Conservation (phyloP, 2,888 invertebrate genomes). For the Trichopria drosophilae region DNA sequence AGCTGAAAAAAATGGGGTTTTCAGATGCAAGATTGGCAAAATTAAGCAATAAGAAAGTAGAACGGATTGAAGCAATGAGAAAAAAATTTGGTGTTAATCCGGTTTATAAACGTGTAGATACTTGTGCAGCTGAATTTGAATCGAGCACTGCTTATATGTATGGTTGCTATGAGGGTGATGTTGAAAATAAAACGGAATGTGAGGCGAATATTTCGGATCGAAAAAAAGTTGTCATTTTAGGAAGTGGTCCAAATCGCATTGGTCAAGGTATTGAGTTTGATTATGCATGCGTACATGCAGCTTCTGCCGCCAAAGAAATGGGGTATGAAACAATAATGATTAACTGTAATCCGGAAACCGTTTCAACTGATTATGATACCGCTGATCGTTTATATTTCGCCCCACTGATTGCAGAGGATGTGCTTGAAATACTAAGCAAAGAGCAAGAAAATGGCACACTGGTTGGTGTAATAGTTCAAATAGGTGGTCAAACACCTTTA, state of each 20-base stretch:
- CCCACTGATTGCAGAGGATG: conserved; percentile 19
- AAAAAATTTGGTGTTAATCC: conserved; percentile 8
- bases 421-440: conserved; percentile 22
- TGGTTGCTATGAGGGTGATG: conserved; percentile 9
- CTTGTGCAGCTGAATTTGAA: conserved; percentile 16
- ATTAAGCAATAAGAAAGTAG: conserved; percentile 6
- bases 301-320: conserved; percentile 8
- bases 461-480: conserved; percentile 22
- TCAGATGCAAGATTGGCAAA: conserved; percentile 16
- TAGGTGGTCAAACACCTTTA: conserved; percentile 20
- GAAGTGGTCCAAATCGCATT: conserved; percentile 16
- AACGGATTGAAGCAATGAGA: conserved; percentile 5
- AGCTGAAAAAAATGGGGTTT: conserved; percentile 11
- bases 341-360: conserved; percentile 16
- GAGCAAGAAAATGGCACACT: conserved; percentile 19
- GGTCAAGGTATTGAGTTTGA: conserved; percentile 17
- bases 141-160: conserved; percentile 16
- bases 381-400: conserved; percentile 24
- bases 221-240: conserved; percentile 12
- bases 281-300: conserved; percentile 10
- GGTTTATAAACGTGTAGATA: conserved; percentile 17
- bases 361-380: conserved; percentile 20
- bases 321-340: conserved; percentile 18
- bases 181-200: conserved; percentile 8
- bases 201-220: conserved; percentile 11